phyloP scores from a whole-genome alignment of 1,140 invertebrate genomes.

The Stegodyphus dumicola region DNA sequence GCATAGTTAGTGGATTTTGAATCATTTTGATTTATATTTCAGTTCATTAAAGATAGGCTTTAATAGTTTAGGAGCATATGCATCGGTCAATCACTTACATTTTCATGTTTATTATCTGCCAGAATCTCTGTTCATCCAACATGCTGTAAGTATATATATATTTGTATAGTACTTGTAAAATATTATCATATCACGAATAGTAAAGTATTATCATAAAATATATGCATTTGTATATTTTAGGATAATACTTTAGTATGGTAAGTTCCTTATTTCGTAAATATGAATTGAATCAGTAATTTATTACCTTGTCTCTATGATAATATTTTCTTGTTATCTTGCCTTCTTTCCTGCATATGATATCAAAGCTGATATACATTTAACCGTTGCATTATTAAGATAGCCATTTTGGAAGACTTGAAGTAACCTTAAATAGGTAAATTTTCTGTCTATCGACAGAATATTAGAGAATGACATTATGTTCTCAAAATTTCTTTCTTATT shows the following conservation, averaged over 20 bases:
- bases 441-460: too few relatives aligned
- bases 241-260: background rate
- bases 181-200: background rate
- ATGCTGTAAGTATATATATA: slow-evolving; percentile 71
- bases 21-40: slow-evolving; percentile 64
- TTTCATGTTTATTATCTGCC: slow-evolving; percentile 80
- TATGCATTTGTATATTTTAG: background rate
- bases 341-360: background rate
- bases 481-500: too few relatives aligned
- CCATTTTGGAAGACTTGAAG: too few relatives aligned
- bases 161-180: background rate
- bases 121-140: slow-evolving; percentile 75
- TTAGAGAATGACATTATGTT: too few relatives aligned
- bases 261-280: background rate
- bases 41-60: slow-evolving; percentile 76
- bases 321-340: background rate
- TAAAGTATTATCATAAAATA: slow-evolving; percentile 57
- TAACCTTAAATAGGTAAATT: too few relatives aligned
- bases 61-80: slow-evolving; percentile 81
- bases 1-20: background rate
- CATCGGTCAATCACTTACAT: slow-evolving; percentile 85
- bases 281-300: background rate
- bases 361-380: too few relatives aligned
- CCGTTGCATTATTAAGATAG: too few relatives aligned
- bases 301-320: background rate